These are phyloP conservation scores for Achlya flavicornis DNA, from an alignment of 2,888 invertebrate species.

Conservation along the genomic window DNA sequence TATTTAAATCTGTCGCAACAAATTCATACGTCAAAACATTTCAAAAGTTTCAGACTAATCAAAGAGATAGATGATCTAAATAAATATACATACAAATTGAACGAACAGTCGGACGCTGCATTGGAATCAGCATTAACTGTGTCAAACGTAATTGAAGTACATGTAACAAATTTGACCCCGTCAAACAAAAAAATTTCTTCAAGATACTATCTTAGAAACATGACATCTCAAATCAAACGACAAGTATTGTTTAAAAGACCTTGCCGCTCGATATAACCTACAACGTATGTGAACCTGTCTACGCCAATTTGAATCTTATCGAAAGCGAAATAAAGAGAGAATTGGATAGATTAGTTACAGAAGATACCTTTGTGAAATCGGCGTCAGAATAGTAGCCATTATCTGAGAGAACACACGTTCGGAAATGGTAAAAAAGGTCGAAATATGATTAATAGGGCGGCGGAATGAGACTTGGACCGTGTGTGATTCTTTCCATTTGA, in stretches of 20 bases:
- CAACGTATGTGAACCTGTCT: constrained; percentile 28
- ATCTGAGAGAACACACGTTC: constrained; percentile 77
- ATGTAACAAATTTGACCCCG: constrained; percentile 75
- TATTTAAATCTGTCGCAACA: constrained; percentile 34
- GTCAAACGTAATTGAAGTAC: constrained; percentile 79
- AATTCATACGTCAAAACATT: constrained; percentile 49
- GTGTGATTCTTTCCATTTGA: constrained; percentile 82
- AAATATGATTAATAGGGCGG: constrained; percentile 82
- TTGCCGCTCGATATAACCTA: constrained; percentile 53
- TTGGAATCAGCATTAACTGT: constrained; percentile 49
- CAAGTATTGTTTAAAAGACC: constrained; percentile 74
- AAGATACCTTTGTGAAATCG: constrained; percentile 48
- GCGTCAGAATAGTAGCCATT: constrained; percentile 76
- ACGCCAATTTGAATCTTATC: constrained; percentile 35
- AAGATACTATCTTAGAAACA: constrained; percentile 75
- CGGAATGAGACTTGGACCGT: constrained; percentile 66
- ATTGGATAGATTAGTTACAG: constrained; percentile 23
- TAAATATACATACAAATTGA: constrained; percentile 56
- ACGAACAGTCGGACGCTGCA: constrained; percentile 42
- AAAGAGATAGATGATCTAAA: constrained; percentile 58
- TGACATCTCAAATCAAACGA: constrained; percentile 79
- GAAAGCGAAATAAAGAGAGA: constrained; percentile 22
- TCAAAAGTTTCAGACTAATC: constrained; percentile 53
- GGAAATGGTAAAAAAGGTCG: constrained; percentile 77
- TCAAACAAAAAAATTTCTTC: constrained; percentile 75